These are phyloP conservation scores for Erebia epiphron DNA, from an alignment of 2,888 invertebrate genomes.

Conservation along the genomic window DNA sequence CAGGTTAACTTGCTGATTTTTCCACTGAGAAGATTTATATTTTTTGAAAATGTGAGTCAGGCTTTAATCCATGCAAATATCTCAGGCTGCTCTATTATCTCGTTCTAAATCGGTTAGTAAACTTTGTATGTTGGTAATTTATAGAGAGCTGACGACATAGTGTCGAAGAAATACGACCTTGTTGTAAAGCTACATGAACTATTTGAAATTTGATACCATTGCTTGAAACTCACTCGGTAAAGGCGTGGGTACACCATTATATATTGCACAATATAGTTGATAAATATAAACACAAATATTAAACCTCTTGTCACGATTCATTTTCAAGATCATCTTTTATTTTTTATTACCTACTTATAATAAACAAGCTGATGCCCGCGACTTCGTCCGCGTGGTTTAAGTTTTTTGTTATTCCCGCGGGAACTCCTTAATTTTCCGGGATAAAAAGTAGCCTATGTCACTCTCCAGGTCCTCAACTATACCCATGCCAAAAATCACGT, in stretches of 20 bases:
- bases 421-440: no score
- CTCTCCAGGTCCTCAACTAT: no score
- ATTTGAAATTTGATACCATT: slow-evolving; percentile 25
- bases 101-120: slow-evolving; percentile 13
- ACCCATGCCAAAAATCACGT: no score
- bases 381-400: no score
- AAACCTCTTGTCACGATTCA: not conserved
- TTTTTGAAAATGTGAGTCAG: no score
- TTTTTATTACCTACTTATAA: no score
- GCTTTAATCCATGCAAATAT: not conserved
- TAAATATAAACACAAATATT: not conserved
- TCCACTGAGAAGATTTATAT: no score
- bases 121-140: slow-evolving; percentile 28
- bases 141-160: slow-evolving; percentile 18
- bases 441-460: no score
- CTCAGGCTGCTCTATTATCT: not conserved
- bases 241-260: slow-evolving; percentile 13
- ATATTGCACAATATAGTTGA: not conserved
- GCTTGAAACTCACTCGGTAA: slow-evolving; percentile 24
- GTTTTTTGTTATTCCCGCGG: no score
- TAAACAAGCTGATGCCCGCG: no score
- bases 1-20: no score
- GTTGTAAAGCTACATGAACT: slow-evolving; percentile 32
- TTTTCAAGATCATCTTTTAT: not conserved
- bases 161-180: slow-evolving; percentile 28